phyloP scores from a whole-genome alignment of 2,888 invertebrate species.

The Sarcophaga variegata region DNA sequence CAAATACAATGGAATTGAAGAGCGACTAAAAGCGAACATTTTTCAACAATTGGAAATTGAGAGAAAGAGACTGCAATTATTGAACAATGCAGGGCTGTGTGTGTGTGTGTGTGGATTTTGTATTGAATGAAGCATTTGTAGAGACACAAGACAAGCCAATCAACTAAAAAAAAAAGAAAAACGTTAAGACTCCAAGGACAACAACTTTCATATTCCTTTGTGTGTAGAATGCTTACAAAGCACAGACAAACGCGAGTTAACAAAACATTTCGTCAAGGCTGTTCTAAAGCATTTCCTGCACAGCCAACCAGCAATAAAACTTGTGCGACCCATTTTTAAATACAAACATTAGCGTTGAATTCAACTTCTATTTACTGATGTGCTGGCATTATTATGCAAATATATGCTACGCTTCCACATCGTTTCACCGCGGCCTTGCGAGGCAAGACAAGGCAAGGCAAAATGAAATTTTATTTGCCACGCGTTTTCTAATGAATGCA shows the following conservation, averaged over 20 bases:
- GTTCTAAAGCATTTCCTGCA: no score
- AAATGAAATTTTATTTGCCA: conserved; percentile 7
- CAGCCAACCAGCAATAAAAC: no score
- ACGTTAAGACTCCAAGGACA: conserved; percentile 50
- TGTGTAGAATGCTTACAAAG: no score
- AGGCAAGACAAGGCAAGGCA: no score
- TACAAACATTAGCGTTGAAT: neutral
- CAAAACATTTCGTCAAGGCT: no score
- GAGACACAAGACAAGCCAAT: conserved; percentile 24
- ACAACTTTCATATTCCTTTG: no score
- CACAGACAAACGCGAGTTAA: no score
- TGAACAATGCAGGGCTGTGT: no score
- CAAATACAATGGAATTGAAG: neutral
- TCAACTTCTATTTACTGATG: conserved; percentile 8
- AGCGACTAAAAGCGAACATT: neutral
- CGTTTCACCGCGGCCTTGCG: no score
- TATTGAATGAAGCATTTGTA: neutral
- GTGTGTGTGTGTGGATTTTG: neutral
- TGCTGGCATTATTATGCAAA: conserved; percentile 26
- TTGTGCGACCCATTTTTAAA: no score
- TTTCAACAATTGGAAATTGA: neutral
- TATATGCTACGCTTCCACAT: neutral
- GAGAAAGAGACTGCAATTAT: conserved; percentile 12
- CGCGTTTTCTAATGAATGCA: conserved; percentile 16
- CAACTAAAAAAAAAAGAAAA: conserved; percentile 32